Conservation (phyloP, 1,140 invertebrate genomes). For the Leguminivora glycinivorella region DNA sequence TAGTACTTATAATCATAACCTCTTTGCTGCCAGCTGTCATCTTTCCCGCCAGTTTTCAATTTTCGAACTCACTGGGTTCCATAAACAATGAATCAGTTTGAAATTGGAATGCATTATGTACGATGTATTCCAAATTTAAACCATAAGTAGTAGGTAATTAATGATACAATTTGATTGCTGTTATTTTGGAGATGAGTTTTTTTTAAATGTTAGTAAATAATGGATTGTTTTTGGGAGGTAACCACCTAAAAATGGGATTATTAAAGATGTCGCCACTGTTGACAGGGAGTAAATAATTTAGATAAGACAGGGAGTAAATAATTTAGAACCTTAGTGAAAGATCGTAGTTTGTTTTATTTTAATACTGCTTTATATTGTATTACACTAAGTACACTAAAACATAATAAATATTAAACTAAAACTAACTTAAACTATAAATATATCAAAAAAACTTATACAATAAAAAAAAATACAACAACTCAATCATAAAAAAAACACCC, state of each 20-base stretch:
- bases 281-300: background rate
- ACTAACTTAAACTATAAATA: no score
- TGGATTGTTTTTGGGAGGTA: slow-evolving; percentile 8
- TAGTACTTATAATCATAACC: background rate
- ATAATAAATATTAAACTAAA: no score
- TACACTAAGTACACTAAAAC: no score
- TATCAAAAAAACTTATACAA: no score
- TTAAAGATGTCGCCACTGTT: background rate
- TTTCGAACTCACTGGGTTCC: slow-evolving; percentile 20
- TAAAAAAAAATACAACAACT: no score
- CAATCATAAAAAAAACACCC: no score
- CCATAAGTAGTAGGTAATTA: background rate
- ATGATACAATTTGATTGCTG: background rate
- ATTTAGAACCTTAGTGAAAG: background rate
- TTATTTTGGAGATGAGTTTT: background rate
- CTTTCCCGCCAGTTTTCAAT: slow-evolving; percentile 26
- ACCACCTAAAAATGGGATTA: background rate
- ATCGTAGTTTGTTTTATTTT: no score
- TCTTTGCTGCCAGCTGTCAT: slow-evolving; percentile 11
- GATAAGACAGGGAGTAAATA: background rate
- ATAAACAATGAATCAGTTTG: slow-evolving; percentile 14
- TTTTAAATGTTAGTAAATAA: background rate
- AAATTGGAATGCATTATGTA: background rate
- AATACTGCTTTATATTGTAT: no score
- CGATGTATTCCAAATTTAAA: background rate